Conservation (phyloP, 2,888 invertebrate species). For the Nephrocerus scutellatus region DNA sequence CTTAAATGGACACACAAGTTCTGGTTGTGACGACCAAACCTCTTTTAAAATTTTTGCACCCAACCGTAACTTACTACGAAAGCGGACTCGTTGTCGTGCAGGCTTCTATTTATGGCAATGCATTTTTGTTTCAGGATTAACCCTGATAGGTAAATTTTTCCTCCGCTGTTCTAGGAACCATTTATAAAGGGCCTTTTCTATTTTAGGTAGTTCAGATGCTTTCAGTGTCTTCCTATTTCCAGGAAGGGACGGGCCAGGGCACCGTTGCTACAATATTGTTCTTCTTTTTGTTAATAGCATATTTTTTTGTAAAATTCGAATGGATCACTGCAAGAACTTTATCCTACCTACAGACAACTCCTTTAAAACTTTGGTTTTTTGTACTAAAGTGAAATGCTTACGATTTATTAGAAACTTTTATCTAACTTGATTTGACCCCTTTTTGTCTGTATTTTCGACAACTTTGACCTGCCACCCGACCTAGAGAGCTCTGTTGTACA, state of each 20-base stretch:
- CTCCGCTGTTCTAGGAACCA: neutral
- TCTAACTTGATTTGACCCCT: too few species aligned
- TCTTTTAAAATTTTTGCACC: slow-evolving; percentile 7
- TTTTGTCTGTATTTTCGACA: too few species aligned
- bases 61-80: slow-evolving; percentile 3
- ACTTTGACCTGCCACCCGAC: too few species aligned
- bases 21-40: slow-evolving; percentile 2
- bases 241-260: neutral
- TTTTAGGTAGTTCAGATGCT: slow-evolving; percentile 1
- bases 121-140: slow-evolving; percentile 4
- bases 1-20: slow-evolving; percentile 7
- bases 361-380: slow-evolving; percentile 2
- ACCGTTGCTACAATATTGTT: neutral
- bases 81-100: slow-evolving; percentile 2
- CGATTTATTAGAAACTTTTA: too few species aligned
- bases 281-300: slow-evolving; percentile 2
- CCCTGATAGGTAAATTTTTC: neutral
- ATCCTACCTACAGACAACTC: slow-evolving; percentile 1
- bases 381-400: slow-evolving; percentile 3
- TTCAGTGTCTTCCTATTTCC: neutral
- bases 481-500: too few species aligned
- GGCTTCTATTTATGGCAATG: slow-evolving; percentile 2
- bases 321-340: neutral
- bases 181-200: slow-evolving; percentile 3
- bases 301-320: slow-evolving; percentile 2